A percentile compares a stretch with the other conserved stretches of the same genome.
Evolutionary conservation across 2,797 vertebrate species (phyloP).

Genomic region (Poeciliopsis gracilis): DNA sequence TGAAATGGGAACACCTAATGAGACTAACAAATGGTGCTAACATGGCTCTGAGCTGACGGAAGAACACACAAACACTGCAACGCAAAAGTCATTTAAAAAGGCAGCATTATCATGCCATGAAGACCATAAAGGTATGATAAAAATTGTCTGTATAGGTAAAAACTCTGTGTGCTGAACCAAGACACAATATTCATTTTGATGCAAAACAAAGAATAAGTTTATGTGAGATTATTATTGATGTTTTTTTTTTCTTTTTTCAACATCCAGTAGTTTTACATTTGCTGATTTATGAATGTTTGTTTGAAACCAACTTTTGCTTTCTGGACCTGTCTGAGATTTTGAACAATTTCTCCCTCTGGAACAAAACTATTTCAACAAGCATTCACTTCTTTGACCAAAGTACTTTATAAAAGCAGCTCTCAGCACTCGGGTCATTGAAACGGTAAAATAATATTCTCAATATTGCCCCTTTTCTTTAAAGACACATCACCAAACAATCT

Average conservation of each 20-base stretch:
- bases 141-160: background rate
- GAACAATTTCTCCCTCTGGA: background rate
- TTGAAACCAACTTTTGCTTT: background rate
- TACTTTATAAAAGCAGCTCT: conserved; percentile 15
- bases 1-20: conserved; percentile 66
- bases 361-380: background rate
- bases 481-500: conserved; percentile 12
- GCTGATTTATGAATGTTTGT: background rate
- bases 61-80: conserved; percentile 8
- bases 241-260: background rate
- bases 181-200: background rate
- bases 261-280: background rate
- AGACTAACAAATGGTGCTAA: conserved; percentile 75
- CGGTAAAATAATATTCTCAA: conserved; percentile 1
- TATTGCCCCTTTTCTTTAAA: background rate
- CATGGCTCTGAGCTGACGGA: conserved; percentile 41
- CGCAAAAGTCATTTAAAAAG: conserved; percentile 27
- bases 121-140: background rate
- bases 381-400: background rate
- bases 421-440: conserved; percentile 17
- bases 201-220: background rate
- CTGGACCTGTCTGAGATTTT: background rate
- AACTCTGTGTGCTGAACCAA: background rate
- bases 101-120: conserved; percentile 5
- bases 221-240: background rate